Evolutionary conservation across 2,888 invertebrate species (phyloP).

Genomic region (Eulithis prunata): DNA sequence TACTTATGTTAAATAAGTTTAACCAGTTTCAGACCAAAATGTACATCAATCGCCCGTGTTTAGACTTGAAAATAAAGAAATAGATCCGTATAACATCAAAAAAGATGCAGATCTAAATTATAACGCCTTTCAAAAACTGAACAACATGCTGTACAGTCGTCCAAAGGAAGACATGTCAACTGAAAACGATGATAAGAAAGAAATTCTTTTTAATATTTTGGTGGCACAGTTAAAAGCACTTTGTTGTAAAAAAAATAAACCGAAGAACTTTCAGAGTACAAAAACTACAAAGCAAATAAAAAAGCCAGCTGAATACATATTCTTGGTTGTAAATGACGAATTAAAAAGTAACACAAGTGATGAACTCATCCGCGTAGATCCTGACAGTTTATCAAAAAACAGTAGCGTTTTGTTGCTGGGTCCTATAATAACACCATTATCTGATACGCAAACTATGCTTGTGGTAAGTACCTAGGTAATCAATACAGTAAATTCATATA

Average conservation of each 20-base stretch:
- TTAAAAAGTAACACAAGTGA: conserved; percentile 65
- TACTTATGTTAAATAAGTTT: conserved; percentile 27
- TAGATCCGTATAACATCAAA: conserved; percentile 55
- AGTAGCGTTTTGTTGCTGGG: conserved; percentile 73
- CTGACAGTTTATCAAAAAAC: conserved; percentile 70
- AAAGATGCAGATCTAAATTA: conserved; percentile 55
- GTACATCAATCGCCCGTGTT: conserved; percentile 54
- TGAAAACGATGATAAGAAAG: conserved; percentile 63
- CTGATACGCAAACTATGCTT: conserved; percentile 64
- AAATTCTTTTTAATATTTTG: conserved; percentile 72
- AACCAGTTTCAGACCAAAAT: conserved; percentile 38
- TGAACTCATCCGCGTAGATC: conserved; percentile 71
- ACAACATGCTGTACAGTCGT: conserved; percentile 61
- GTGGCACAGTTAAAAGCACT: conserved; percentile 70
- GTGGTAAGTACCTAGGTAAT: conserved; percentile 64
- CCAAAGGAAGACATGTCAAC: conserved; percentile 48
- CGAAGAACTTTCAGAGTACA: conserved; percentile 43
- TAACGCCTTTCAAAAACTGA: conserved; percentile 63
- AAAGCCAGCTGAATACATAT: conserved; percentile 63
- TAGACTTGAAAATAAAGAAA: conserved; percentile 64
- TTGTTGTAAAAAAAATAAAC: conserved; percentile 66
- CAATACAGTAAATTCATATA: not conserved
- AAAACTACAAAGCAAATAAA: conserved; percentile 39
- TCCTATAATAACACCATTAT: conserved; percentile 67
- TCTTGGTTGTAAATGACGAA: conserved; percentile 75